Evolutionary conservation across 2,797 vertebrate genomes (phyloP), one percentile per base, ranked within the genome.

Genomic region (Phyllotis vaccarum): DNA sequence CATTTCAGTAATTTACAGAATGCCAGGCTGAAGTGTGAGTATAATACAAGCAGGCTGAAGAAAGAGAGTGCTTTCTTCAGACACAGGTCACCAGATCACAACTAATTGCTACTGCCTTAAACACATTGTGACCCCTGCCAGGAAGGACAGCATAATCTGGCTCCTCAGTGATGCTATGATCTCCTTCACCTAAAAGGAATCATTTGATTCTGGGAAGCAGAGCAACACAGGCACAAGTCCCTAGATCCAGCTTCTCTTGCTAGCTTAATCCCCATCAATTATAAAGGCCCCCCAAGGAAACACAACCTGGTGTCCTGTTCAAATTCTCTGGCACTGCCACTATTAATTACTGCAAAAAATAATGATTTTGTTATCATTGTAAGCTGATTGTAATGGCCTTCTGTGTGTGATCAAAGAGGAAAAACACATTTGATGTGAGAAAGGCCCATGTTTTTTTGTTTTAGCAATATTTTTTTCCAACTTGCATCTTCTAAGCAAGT

Each of bases 261-360:
- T 86, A 75, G 72, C 29, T 83, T 52, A 46, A 64, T 56, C 22
- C 40, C 74, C 16, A 86, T 90, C 76, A 82, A 46, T 93, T 88
- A 93, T 0, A 40, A 90, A 82, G 29, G 0, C 22, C 86, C 74
- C 81, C 78, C 0, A 56, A 91, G 72, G 60, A 96, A 78, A 93
- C 11, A 37, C 19, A 37, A 37, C 46, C 76, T 86, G 21, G 8
- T 56, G 11, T 49, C 68, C 75, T 37, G 29, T 54, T 89, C 82
- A 62, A 90, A 82, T 79, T 90, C 85, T 72, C 74, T 40, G 62
- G 40, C 79, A 92, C 19, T 21, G 22, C 24, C 58, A 86, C 79
- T 60, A 52, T 89, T 94, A 93, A 96, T 89, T 54, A 95, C 37
- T 49, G 13, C 24, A 78, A 56, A 56, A 52, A 79, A 82, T 91